Percentiles rank a stretch among this genome's conserved stretches.
Conservation (phyloP, 1,140 invertebrate species). For the Forficula auricularia region DNA sequence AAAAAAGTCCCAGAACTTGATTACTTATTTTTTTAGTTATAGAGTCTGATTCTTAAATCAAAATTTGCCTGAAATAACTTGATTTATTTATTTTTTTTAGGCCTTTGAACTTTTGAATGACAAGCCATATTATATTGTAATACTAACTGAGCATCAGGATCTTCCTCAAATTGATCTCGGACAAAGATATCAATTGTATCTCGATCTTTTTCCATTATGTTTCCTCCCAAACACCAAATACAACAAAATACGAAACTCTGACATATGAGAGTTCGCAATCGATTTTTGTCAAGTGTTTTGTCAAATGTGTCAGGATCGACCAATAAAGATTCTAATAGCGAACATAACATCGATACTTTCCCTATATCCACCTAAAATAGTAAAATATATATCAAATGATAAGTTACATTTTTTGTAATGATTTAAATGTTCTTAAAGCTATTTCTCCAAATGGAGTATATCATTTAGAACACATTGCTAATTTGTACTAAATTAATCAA, state of each 20-base stretch:
- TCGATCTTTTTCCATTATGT: slow-evolving; percentile 48
- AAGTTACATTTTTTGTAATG: slow-evolving; percentile 14
- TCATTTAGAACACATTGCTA: too few species aligned
- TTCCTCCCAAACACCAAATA: slow-evolving; percentile 68
- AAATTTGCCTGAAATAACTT: too few species aligned
- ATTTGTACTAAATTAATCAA: too few species aligned
- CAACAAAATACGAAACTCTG: slow-evolving; percentile 58
- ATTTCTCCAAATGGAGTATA: too few species aligned
- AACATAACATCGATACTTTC: slow-evolving; percentile 56
- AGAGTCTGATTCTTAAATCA: too few species aligned
- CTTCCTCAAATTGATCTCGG: slow-evolving; percentile 46
- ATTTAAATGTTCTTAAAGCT: too few species aligned
- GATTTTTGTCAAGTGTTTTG: slow-evolving; percentile 32
- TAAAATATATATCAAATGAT: slow-evolving; percentile 1
- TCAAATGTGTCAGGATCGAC: slow-evolving; percentile 23
- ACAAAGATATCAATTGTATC: slow-evolving; percentile 50
- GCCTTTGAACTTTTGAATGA: too few species aligned
- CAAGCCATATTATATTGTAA: too few species aligned
- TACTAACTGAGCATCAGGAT: slow-evolving; percentile 36
- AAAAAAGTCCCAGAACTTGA: too few species aligned
- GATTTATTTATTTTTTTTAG: too few species aligned
- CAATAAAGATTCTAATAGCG: slow-evolving; percentile 45
- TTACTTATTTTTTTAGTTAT: too few species aligned
- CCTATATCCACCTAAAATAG: slow-evolving; percentile 55
- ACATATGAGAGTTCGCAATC: slow-evolving; percentile 41